phyloP scores from a whole-genome alignment of 2,888 invertebrate genomes.

The Zeuzera pyrina region DNA sequence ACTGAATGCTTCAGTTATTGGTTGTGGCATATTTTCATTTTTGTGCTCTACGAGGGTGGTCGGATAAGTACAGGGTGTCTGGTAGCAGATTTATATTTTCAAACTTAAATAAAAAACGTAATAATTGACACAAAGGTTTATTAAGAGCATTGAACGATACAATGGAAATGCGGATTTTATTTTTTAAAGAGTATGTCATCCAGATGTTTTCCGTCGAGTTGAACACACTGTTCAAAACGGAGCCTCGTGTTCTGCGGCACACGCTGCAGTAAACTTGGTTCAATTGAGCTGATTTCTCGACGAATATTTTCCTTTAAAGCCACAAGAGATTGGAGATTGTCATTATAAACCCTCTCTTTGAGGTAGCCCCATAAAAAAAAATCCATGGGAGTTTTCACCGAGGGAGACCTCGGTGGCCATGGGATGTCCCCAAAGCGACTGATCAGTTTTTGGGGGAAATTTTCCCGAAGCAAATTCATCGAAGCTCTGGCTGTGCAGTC shows the following conservation, averaged over 20 bases:
- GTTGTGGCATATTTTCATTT: too few species aligned
- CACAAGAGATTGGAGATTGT: constrained; percentile 3
- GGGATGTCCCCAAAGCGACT: too few species aligned
- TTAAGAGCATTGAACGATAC: too few species aligned
- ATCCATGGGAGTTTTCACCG: too few species aligned
- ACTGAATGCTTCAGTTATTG: too few species aligned
- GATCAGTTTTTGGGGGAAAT: constrained; percentile 4
- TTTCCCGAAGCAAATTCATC: constrained; percentile 3
- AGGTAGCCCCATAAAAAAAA: constrained; percentile 10
- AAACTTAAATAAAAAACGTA: too few species aligned
- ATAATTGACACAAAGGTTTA: too few species aligned
- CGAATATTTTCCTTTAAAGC: constrained; percentile 8
- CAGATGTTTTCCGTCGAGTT: constrained; percentile 6
- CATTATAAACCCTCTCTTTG: constrained; percentile 6
- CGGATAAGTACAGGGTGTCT: too few species aligned
- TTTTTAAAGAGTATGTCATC: constrained; percentile 9
- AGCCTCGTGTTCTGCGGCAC: constrained; percentile 2
- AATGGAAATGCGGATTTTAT: too few species aligned
- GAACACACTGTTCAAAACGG: constrained; percentile 8
- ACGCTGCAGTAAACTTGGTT: constrained; percentile 3
- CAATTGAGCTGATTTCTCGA: constrained; percentile 4
- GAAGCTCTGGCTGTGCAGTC: constrained; percentile 10
- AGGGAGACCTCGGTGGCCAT: too few species aligned
- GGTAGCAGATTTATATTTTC: too few species aligned
- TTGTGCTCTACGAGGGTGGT: too few species aligned